phyloP scores from a whole-genome alignment of 2,797 vertebrate genomes.

The Argentina silus region DNA sequence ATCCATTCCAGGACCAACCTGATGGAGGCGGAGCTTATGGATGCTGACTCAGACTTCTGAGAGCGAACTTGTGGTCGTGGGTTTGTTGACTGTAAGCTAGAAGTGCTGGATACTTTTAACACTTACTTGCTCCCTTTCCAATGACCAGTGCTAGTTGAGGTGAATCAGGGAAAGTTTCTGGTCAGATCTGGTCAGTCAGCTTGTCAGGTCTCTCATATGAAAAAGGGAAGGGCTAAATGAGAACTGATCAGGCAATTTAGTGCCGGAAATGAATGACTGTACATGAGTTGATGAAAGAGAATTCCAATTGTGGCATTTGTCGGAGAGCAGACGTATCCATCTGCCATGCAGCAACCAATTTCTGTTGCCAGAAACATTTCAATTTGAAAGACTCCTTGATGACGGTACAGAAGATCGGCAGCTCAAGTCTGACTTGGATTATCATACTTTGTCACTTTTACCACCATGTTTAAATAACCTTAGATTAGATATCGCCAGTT shows the following conservation, averaged over 20 bases:
- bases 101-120: slow-evolving; percentile 79
- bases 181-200: too few relatives aligned
- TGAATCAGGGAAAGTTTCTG: background rate
- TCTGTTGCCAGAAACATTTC: slow-evolving; percentile 39
- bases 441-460: background rate
- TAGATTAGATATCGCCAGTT: background rate
- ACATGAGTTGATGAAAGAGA: background rate
- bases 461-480: background rate
- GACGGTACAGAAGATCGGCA: slow-evolving; percentile 58
- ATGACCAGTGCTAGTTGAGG: background rate
- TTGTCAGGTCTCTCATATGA: background rate
- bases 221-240: background rate
- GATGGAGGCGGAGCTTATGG: slow-evolving; percentile 92
- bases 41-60: slow-evolving; percentile 92
- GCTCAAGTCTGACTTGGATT: slow-evolving; percentile 68
- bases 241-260: background rate
- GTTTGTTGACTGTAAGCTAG: slow-evolving; percentile 52
- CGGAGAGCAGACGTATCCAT: background rate
- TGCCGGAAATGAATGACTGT: background rate
- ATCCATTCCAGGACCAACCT: slow-evolving; percentile 93
- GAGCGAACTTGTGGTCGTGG: background rate
- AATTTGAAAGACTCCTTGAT: slow-evolving; percentile 52
- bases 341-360: background rate
- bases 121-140: slow-evolving; percentile 51
- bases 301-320: background rate